Evolutionary conservation across 2,113 vertebrate species (phyloP), one percentile per base, ranked within the genome.

Genomic region (Catharus bicknelli): DNA sequence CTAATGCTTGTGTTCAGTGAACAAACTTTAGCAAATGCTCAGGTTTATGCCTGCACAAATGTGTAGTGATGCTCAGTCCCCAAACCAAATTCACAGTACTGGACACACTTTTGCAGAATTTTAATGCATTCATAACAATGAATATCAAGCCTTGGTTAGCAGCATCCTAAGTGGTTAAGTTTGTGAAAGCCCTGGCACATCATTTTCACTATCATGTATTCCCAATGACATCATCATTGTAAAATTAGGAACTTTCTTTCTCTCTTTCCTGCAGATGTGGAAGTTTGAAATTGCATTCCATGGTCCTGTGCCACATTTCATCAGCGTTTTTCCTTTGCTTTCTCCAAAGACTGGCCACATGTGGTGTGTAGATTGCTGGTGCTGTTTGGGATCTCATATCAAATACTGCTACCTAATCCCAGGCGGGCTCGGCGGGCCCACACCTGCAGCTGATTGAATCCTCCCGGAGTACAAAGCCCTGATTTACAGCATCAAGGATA

Each of bases 361-460:
- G 98, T 98, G 97, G 97, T 93, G 97, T 86, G 97, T 97, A 96
- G 97, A 97, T 97, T 97, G 97, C 97, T 95, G 94, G 96, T 95
- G 97, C 98, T 97, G 97, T 97, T 97, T 96, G 97, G 97, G 97
- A 98, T 98, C 98, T 98, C 98, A 98, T 98, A 98, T 99, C 98
- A 98, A 98, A 98, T 96, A 94, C 97, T 97, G 98, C 98, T 98
- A 98, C 98, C 97, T 98, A 98, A 98, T 99, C 98, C 98, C 98
- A 97, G 97, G 97, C 98, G 97, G 96, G 97, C 97, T 96, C 96
- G 86, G 95, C 83, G 66, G 94, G 98, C 98, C 98, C 98, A 98
- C 99, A 99, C 99, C 99, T 99, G 99, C 97, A 98, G 98, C 98
- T 99, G 98, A 99, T 99, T 98, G 98, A 98, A 98, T 99, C 98